Conservation (phyloP, 2,888 invertebrate genomes). For the Cheilosia impressa region DNA sequence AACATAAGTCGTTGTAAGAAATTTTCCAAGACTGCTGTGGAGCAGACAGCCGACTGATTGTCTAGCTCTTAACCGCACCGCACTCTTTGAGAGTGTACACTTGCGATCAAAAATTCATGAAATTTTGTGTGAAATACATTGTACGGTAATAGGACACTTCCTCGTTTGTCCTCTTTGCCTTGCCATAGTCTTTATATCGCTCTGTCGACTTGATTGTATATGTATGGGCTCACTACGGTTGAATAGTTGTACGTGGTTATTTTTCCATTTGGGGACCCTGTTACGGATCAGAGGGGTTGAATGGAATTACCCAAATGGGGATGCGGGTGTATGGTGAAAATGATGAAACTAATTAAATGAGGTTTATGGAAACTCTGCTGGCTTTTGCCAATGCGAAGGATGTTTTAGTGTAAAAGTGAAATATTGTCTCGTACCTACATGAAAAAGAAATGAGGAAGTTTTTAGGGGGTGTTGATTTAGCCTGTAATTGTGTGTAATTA, state of each 20-base stretch:
- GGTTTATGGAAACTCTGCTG: constrained; percentile 54
- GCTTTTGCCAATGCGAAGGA: not conserved
- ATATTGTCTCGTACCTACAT: constrained; percentile 33
- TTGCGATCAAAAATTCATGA: constrained; percentile 66
- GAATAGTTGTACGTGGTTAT: constrained; percentile 62
- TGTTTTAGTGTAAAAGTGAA: constrained; percentile 34
- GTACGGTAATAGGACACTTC: constrained; percentile 51
- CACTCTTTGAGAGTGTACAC: constrained; percentile 22
- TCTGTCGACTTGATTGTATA: constrained; percentile 11
- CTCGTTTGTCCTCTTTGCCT: constrained; percentile 29
- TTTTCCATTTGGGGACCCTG: constrained; percentile 36
- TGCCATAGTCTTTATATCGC: constrained; percentile 32
- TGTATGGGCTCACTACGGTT: constrained; percentile 31
- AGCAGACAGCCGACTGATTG: constrained; percentile 26
- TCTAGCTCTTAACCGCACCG: constrained; percentile 18
- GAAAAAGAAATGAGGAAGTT: constrained; percentile 38
- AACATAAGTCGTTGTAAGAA: constrained; percentile 27
- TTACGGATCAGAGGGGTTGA: constrained; percentile 24
- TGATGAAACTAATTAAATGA: constrained; percentile 68
- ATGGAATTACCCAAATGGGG: constrained; percentile 50
- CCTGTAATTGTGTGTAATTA: constrained; percentile 58
- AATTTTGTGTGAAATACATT: constrained; percentile 65
- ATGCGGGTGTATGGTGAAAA: constrained; percentile 54
- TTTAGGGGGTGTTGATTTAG: constrained; percentile 61
- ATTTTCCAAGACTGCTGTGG: constrained; percentile 26